Percentiles rank a stretch among this genome's conserved stretches.
Evolutionary conservation across 2,113 vertebrate species (phyloP).

Genomic region (Sakesphorus luctuosus): DNA sequence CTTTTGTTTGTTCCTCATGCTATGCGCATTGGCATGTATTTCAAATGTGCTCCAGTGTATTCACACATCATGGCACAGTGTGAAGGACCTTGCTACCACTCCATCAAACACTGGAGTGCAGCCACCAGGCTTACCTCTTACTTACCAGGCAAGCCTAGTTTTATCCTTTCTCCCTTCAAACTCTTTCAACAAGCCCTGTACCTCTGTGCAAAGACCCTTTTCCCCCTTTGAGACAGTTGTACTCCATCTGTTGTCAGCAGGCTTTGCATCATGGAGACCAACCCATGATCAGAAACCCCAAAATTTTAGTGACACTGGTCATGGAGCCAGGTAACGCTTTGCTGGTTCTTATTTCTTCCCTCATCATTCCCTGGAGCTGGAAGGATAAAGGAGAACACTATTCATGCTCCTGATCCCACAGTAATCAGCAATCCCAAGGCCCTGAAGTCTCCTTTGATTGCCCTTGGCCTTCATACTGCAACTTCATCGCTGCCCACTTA

Average conservation of each 20-base stretch:
- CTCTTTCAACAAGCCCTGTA: neutral
- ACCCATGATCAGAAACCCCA: neutral
- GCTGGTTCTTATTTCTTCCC: neutral
- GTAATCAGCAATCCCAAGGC: neutral
- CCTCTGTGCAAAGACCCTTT: neutral
- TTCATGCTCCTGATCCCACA: neutral
- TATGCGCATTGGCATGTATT: neutral
- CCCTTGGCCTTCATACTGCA: neutral
- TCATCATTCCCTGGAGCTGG: neutral
- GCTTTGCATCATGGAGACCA: neutral
- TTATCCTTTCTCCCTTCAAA: neutral
- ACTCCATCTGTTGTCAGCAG: neutral
- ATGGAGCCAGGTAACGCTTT: neutral
- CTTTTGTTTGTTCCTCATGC: neutral
- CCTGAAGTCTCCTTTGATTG: neutral
- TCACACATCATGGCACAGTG: neutral
- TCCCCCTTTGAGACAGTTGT: neutral
- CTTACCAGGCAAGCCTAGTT: neutral
- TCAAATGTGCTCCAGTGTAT: neutral
- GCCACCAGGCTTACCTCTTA: neutral
- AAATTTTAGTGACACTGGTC: neutral
- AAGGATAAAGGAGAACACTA: neutral
- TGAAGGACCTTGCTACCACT: neutral
- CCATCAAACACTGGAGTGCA: neutral
- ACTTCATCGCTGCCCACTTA: neutral